These are phyloP conservation scores for Aethina tumida DNA, from an alignment of 1,140 invertebrate genomes.

Conservation along the genomic window DNA sequence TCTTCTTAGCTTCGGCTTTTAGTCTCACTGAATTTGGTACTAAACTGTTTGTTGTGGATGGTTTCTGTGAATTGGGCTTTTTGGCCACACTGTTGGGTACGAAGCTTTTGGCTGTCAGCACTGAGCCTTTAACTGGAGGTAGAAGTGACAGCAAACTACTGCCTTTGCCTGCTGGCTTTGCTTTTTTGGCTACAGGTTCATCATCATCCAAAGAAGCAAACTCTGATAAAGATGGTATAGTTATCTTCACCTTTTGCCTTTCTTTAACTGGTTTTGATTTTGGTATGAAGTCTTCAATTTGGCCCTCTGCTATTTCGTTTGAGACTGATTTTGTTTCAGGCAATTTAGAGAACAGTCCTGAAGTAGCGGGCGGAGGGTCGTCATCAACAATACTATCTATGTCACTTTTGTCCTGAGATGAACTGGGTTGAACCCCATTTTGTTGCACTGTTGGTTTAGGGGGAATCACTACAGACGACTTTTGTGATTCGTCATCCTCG, in stretches of 20 bases:
- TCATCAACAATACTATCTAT: not conserved
- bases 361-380: not conserved
- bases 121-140: constrained; percentile 25
- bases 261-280: constrained; percentile 22
- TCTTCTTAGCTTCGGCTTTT: constrained; percentile 11
- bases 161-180: constrained; percentile 20
- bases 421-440: too few relatives aligned
- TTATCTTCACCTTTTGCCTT: constrained; percentile 26
- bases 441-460: too few relatives aligned
- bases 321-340: constrained; percentile 8
- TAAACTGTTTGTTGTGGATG: constrained; percentile 9
- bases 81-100: constrained; percentile 16
- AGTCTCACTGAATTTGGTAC: constrained; percentile 9
- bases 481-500: too few relatives aligned
- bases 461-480: too few relatives aligned
- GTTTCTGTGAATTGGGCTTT: constrained; percentile 14
- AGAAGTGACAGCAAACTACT: constrained; percentile 24
- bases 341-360: constrained; percentile 13
- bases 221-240: constrained; percentile 26
- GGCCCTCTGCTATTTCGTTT: constrained; percentile 17
- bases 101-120: constrained; percentile 23
- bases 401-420: not conserved
- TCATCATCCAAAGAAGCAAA: constrained; percentile 22
- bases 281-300: constrained; percentile 29
- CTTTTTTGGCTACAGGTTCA: constrained; percentile 17